Percentiles rank a stretch among this genome's conserved stretches.
Evolutionary conservation across 2,113 vertebrate species (phyloP).

Genomic region (Anthoscopus minutus): DNA sequence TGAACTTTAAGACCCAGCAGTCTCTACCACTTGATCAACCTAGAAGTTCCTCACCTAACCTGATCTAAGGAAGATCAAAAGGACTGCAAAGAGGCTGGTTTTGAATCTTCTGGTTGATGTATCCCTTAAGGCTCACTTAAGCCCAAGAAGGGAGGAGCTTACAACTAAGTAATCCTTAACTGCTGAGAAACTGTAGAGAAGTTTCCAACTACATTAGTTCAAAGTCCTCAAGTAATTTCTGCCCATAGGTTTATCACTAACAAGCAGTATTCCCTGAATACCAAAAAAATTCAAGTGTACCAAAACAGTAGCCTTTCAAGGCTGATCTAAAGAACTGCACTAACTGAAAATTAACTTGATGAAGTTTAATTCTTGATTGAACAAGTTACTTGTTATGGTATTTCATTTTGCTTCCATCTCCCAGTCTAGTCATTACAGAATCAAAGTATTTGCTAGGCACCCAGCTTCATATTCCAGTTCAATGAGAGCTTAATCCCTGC

Average conservation of each 20-base stretch:
- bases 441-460: background rate
- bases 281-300: background rate
- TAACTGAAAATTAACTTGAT: background rate
- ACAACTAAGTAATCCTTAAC: background rate
- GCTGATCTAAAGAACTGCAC: background rate
- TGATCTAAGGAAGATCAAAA: background rate
- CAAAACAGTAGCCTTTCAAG: background rate
- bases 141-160: background rate
- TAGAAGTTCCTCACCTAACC: background rate
- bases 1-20: background rate
- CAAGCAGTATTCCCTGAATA: background rate
- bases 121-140: background rate
- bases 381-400: background rate
- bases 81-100: background rate
- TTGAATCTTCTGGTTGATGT: background rate
- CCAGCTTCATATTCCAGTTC: background rate
- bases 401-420: background rate
- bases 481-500: background rate
- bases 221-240: background rate
- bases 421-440: background rate
- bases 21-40: background rate
- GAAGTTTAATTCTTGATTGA: background rate
- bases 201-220: background rate
- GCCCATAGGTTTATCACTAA: background rate
- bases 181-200: background rate